phyloP scores from a whole-genome alignment of 2,113 vertebrate species.

The Hyperoodon ampullatus region DNA sequence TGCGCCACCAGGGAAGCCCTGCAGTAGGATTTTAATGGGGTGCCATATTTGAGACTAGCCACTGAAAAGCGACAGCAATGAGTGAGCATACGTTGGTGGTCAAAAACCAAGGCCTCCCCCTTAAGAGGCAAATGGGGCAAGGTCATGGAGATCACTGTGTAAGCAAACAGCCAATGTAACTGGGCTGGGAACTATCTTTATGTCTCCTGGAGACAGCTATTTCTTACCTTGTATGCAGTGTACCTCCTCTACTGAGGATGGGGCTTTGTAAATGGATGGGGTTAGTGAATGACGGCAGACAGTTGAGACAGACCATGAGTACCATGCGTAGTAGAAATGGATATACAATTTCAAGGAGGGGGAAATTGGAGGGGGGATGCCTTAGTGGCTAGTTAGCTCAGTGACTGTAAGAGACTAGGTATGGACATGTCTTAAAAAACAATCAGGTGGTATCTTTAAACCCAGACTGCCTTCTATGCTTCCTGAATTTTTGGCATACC shows the following conservation, averaged over 20 bases:
- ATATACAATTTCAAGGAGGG: not conserved
- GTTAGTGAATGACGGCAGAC: not conserved
- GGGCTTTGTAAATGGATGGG: not conserved
- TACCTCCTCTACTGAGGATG: not conserved
- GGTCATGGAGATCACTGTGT: not conserved
- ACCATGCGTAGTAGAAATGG: not conserved
- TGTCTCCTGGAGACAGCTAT: not conserved
- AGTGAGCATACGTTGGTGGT: not conserved
- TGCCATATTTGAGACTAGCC: not conserved
- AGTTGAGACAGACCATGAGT: not conserved
- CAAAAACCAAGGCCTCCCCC: not conserved
- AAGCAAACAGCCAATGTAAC: not conserved
- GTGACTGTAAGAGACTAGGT: not conserved
- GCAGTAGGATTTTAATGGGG: not conserved
- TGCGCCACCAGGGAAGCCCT: not conserved
- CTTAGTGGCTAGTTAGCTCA: not conserved
- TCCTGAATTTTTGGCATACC: not conserved
- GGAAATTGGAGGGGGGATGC: not conserved
- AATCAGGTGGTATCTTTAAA: not conserved
- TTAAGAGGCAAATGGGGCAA: not conserved
- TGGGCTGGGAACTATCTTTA: not conserved
- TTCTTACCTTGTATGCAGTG: not conserved
- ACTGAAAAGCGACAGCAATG: not conserved
- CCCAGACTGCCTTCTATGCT: not conserved
- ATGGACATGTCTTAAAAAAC: not conserved